Conservation (phyloP, 1,140 invertebrate species). For the Lucilia sericata region DNA sequence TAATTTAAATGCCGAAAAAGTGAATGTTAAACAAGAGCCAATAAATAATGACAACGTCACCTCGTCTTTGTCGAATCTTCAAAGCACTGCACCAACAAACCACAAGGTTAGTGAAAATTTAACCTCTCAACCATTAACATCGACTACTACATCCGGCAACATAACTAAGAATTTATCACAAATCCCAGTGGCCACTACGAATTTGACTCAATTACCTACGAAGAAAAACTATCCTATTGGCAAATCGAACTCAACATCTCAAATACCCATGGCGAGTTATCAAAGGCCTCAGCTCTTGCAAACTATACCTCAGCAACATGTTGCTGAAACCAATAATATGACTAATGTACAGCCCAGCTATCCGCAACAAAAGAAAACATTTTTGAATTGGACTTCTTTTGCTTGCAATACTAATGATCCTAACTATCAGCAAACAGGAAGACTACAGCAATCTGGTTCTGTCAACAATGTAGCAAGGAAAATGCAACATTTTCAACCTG, state of each 20-base stretch:
- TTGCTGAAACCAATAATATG: slow-evolving; percentile 53
- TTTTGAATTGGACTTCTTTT: slow-evolving; percentile 63
- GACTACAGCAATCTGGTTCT: slow-evolving; percentile 61
- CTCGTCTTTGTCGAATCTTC: background rate
- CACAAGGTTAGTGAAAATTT: slow-evolving; percentile 39
- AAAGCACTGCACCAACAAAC: slow-evolving; percentile 32
- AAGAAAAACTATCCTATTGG: slow-evolving; percentile 56
- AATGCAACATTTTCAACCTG: slow-evolving; percentile 42
- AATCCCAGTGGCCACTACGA: slow-evolving; percentile 47
- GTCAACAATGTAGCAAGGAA: slow-evolving; percentile 56
- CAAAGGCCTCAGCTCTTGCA: slow-evolving; percentile 56
- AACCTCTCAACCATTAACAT: slow-evolving; percentile 20
- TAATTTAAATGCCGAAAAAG: slow-evolving; percentile 16
- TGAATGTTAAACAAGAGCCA: slow-evolving; percentile 35
- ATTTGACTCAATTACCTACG: slow-evolving; percentile 51
- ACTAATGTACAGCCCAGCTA: slow-evolving; percentile 48
- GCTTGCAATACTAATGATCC: slow-evolving; percentile 61
- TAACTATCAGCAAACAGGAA: slow-evolving; percentile 56
- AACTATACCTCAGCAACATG: slow-evolving; percentile 51
- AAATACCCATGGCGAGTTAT: slow-evolving; percentile 57
- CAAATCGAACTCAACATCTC: slow-evolving; percentile 64
- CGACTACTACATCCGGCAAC: slow-evolving; percentile 32
- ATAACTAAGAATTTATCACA: slow-evolving; percentile 25
- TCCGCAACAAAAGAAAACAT: slow-evolving; percentile 62
- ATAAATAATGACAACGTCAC: slow-evolving; percentile 27